These are phyloP conservation scores for Spea multiplicata DNA, from an alignment of 2,113 vertebrate species.

Conservation along the genomic window DNA sequence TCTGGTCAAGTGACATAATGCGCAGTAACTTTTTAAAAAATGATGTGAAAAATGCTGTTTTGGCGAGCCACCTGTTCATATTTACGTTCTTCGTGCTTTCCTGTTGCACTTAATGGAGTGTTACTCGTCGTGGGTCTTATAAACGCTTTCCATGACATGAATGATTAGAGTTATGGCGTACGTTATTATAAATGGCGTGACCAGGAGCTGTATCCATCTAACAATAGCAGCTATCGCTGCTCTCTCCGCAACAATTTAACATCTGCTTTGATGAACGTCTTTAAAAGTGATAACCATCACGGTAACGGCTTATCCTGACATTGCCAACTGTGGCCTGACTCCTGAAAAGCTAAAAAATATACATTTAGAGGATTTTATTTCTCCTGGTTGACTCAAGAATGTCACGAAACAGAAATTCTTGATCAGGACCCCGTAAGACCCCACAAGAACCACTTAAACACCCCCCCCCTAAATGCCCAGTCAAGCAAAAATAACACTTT, in stretches of 20 bases:
- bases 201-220: conserved; percentile 4
- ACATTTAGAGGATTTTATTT: no score
- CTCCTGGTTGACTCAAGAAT: no score
- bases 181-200: conserved; percentile 3
- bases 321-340: no score
- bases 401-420: no score
- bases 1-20: neutral
- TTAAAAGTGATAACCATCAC: neutral
- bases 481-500: no score
- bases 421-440: no score
- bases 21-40: neutral
- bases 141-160: conserved; percentile 6
- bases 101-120: neutral
- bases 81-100: neutral
- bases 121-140: conserved; percentile 19
- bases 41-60: neutral
- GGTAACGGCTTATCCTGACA: neutral
- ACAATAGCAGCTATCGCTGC: neutral
- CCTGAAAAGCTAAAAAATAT: no score
- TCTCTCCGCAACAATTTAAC: conserved; percentile 8
- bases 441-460: no score
- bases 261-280: conserved; percentile 15
- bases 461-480: no score
- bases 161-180: conserved; percentile 4
- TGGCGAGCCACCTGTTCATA: conserved; percentile 15